Evolutionary conservation across 2,797 vertebrate species (phyloP).

Genomic region (Erithacus rubecula): DNA sequence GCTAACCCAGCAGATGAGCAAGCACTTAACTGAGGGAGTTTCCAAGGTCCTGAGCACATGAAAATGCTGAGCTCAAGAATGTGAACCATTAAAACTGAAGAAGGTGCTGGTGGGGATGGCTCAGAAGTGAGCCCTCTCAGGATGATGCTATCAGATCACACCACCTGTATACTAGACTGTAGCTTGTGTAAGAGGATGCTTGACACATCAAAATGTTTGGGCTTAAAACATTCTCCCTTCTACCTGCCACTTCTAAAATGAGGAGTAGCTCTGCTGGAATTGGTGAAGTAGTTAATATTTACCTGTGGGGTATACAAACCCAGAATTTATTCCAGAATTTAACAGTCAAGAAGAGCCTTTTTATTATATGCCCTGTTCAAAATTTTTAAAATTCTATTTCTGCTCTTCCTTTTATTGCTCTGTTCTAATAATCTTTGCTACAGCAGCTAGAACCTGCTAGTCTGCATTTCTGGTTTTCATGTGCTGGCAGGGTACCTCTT

Average conservation of each 20-base stretch:
- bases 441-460: slow-evolving; percentile 1
- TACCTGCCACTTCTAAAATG: background rate
- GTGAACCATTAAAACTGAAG: background rate
- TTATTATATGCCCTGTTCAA: background rate
- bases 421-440: slow-evolving; percentile 28
- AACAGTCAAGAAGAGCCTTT: background rate
- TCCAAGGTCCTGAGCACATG: background rate
- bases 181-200: background rate
- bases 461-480: slow-evolving; percentile 3
- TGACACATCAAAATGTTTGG: background rate
- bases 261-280: background rate
- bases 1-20: background rate
- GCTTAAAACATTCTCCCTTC: background rate
- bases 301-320: background rate
- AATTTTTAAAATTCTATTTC: slow-evolving; percentile 12
- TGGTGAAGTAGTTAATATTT: background rate
- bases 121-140: background rate
- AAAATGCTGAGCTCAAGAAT: background rate
- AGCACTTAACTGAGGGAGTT: background rate
- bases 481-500: slow-evolving; percentile 1
- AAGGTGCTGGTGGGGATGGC: background rate
- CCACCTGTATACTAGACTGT: background rate
- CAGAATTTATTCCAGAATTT: background rate
- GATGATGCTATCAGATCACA: background rate
- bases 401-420: slow-evolving; percentile 26